These are phyloP conservation scores for Phrynocephalus guinanensis DNA, from an alignment of 2,797 vertebrate genomes.

Conservation along the genomic window DNA sequence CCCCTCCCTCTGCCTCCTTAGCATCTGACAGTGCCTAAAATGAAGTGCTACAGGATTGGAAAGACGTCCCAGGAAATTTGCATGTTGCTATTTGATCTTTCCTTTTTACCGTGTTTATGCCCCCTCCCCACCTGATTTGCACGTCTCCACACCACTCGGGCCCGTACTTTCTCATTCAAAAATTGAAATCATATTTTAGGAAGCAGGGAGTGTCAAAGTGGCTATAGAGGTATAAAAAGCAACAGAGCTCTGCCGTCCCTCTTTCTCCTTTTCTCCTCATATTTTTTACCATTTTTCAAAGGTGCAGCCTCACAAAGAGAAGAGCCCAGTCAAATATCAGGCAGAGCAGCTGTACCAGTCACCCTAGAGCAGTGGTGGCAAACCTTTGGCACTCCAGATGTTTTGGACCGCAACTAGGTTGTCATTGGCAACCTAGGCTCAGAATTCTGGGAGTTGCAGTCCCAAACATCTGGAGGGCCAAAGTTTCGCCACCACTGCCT, in stretches of 20 bases:
- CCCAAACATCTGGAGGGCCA: too few species aligned
- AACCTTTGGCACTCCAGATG: too few species aligned
- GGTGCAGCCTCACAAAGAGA: background rate
- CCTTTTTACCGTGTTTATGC: background rate
- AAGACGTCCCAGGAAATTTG: background rate
- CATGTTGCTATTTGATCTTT: constrained; percentile 5
- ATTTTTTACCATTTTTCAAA: background rate
- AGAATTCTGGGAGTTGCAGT: too few species aligned
- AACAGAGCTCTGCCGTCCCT: too few species aligned
- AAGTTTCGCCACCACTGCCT: too few species aligned
- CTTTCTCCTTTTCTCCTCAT: too few species aligned
- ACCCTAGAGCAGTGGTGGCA: too few species aligned
- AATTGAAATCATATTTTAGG: too few species aligned
- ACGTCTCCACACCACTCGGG: background rate
- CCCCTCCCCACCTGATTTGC: background rate
- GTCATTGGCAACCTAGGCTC: too few species aligned
- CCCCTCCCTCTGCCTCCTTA: background rate
- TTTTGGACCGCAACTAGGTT: too few species aligned
- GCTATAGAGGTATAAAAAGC: background rate
- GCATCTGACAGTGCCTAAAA: background rate
- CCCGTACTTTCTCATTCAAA: background rate
- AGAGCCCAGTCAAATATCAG: background rate
- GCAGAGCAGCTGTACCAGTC: background rate
- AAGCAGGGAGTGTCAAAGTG: background rate
- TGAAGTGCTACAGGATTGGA: background rate